phyloP scores from a whole-genome alignment of 2,113 vertebrate species.

The Elaphurus davidianus region DNA sequence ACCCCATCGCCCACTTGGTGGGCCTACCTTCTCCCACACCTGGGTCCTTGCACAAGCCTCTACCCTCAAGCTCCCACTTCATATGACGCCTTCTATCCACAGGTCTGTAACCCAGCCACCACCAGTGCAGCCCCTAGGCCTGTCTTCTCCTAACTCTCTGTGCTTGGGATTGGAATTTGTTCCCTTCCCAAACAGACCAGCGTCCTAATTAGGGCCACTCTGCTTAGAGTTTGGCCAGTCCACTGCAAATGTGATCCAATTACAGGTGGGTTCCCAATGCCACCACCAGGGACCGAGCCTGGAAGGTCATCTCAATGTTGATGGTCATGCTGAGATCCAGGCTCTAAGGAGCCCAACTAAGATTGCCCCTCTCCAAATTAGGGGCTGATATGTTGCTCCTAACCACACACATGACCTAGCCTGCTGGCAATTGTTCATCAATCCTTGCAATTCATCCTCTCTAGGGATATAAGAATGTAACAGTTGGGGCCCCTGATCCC shows the following conservation, averaged over 20 bases:
- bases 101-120: not conserved
- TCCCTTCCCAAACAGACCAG: not conserved
- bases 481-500: not conserved
- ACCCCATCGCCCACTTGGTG: accelerated
- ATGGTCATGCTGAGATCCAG: not conserved
- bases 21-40: not conserved
- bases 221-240: not conserved
- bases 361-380: not conserved
- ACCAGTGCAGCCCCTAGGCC: accelerated
- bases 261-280: not conserved
- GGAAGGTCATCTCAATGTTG: not conserved
- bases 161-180: not conserved
- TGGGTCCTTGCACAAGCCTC: not conserved
- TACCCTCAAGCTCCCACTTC: not conserved
- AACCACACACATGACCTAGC: not conserved
- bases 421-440: not conserved
- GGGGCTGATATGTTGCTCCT: too few species aligned
- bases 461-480: not conserved
- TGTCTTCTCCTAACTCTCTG: not conserved
- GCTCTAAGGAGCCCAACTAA: not conserved
- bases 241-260: not conserved
- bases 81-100: accelerated
- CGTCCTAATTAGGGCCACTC: not conserved
- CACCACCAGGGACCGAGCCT: not conserved
- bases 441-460: not conserved